Evolutionary conservation across 2,888 invertebrate genomes (phyloP), one percentile per base, ranked within the genome.

Genomic region (Temnothorax rugatulus): DNA sequence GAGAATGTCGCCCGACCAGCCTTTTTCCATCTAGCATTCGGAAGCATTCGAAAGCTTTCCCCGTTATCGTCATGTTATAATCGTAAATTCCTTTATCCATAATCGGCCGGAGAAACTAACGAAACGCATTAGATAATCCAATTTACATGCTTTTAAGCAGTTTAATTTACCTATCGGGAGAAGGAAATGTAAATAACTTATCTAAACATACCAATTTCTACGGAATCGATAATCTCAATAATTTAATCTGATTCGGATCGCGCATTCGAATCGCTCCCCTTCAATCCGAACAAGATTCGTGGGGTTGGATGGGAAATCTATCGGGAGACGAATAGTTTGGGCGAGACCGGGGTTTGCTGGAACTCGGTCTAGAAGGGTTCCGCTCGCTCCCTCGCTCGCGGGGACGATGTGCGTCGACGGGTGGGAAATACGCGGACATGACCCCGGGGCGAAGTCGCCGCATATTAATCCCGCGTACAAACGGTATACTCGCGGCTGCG

Each of bases 391-490:
- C 61, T 34, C 18, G 5, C 1, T 29, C 29, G 29, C 47, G 29
- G 44, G 54, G 9, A 34, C 47, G 71, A 71, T 61, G 68, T 44
- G 79, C 69, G 71, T 71, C 79, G 38, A 71, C 47, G 69, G 47
- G 8, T 69, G 69, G 69, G 69, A 79, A 79, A 79, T 77, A 77
- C 68, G 66, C 54, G 77, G 29, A 44, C 38, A 69, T 38, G 44
- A 81, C 47, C 69, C 34, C 79, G 25, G 15, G 69, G 47, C 71
- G 8, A 81, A 81, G 71, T 81, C 71, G 59, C 47, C 71, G 79
- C 69, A 69, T 81, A 81, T 81, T 81, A 81, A 81, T 81, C 69
- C 71, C 68, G 79, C 68, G 79, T 69, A 68, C 68, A 57, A 68
- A 68, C 21, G 44, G 41, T 29, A 41, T 29, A 63, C 41, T 63